A percentile compares a stretch with the other conserved stretches of the same genome.
Conservation (phyloP, 2,113 vertebrate genomes). For the Isurus oxyrinchus region DNA sequence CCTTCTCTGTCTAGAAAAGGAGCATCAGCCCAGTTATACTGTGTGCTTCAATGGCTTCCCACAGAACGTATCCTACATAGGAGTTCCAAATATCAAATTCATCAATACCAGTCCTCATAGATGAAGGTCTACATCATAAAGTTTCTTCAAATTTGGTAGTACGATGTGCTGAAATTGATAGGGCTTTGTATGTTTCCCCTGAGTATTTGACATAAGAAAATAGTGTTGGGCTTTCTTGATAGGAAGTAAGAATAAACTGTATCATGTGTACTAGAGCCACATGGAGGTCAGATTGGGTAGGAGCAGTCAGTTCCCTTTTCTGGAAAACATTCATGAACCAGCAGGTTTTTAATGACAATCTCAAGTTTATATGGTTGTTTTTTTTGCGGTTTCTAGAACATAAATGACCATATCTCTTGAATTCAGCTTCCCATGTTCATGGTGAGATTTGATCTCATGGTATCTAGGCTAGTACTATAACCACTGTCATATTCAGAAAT, state of each 20-base stretch:
- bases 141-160: background rate
- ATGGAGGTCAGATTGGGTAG: background rate
- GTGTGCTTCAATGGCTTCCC: background rate
- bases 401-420: background rate
- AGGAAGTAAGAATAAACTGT: background rate
- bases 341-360: background rate
- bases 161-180: background rate
- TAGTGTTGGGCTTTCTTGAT: background rate
- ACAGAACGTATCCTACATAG: background rate
- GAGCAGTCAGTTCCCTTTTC: background rate
- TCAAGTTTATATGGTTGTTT: background rate
- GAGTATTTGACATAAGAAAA: background rate
- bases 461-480: background rate
- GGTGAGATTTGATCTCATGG: background rate
- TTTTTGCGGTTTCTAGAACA: background rate
- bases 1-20: background rate
- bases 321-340: background rate
- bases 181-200: background rate
- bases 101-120: background rate
- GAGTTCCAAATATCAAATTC: background rate
- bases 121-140: background rate
- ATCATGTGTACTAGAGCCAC: background rate
- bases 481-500: background rate
- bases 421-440: background rate
- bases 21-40: background rate